These are phyloP conservation scores for Drosophila aldrichi DNA, from an alignment of 2,888 invertebrate genomes.

Conservation along the genomic window DNA sequence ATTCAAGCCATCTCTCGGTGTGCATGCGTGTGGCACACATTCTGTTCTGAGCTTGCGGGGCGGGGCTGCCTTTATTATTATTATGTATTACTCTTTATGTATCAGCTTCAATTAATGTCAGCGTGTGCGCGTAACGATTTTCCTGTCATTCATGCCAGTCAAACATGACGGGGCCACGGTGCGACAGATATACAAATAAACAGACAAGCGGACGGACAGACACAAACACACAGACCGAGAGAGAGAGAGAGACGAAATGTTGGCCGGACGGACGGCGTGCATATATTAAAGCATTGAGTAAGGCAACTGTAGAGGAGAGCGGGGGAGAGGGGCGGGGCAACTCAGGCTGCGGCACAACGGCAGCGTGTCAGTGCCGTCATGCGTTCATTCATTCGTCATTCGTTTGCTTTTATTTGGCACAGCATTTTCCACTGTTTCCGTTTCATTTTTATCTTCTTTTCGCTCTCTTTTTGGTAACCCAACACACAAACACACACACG, in stretches of 20 bases:
- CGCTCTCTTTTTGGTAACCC: slow-evolving; percentile 37
- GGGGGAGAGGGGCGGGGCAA: slow-evolving; percentile 6
- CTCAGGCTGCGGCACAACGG: slow-evolving; percentile 14
- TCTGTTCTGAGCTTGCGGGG: slow-evolving; percentile 28
- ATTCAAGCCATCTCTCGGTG: background rate
- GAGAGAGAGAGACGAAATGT: background rate
- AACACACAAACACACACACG: no score
- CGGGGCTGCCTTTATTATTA: slow-evolving; percentile 65
- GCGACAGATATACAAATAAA: slow-evolving; percentile 51
- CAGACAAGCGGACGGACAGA: slow-evolving; percentile 19
- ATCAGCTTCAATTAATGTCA: slow-evolving; percentile 80
- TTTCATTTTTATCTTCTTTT: background rate
- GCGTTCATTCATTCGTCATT: slow-evolving; percentile 78
- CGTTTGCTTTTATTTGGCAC: slow-evolving; percentile 58
- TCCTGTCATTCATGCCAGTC: slow-evolving; percentile 77
- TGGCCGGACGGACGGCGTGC: slow-evolving; percentile 17
- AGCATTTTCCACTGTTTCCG: slow-evolving; percentile 42
- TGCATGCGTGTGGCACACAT: slow-evolving; percentile 37
- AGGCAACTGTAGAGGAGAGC: slow-evolving; percentile 41
- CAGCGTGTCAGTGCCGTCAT: slow-evolving; percentile 66
- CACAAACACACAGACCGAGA: background rate
- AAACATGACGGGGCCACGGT: slow-evolving; percentile 53
- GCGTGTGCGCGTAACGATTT: slow-evolving; percentile 70
- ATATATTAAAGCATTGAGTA: slow-evolving; percentile 25
- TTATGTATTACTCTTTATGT: slow-evolving; percentile 73